Percentiles rank a stretch among this genome's conserved stretches.
phyloP scores from a whole-genome alignment of 2,113 vertebrate species.

The Actenoides lindsayi region DNA sequence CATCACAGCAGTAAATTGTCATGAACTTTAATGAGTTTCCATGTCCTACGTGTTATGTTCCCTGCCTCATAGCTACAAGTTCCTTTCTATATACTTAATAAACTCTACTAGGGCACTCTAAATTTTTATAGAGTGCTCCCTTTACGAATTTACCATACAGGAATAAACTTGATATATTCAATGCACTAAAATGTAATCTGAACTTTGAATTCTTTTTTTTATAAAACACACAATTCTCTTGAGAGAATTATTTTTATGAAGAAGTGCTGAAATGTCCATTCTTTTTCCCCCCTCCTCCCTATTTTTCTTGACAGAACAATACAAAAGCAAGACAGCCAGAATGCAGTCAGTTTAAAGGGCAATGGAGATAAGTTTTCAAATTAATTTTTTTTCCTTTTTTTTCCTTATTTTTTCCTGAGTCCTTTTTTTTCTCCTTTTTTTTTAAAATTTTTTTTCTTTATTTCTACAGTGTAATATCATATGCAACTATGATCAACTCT shows the following conservation, averaged over 20 bases:
- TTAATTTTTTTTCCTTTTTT: neutral
- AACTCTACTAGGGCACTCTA: neutral
- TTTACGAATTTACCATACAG: neutral
- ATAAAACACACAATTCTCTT: neutral
- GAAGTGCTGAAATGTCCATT: neutral
- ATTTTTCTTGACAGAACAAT: neutral
- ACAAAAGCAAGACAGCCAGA: neutral
- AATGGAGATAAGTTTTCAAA: neutral
- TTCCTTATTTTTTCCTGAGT: neutral
- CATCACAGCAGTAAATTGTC: neutral
- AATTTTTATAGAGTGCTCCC: neutral
- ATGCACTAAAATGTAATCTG: neutral
- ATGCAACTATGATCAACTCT: neutral
- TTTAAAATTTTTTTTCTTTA: rapidly evolving
- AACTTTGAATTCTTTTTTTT: conserved; percentile 14
- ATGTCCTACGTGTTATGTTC: neutral
- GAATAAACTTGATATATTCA: conserved; percentile 8
- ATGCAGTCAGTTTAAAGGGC: neutral
- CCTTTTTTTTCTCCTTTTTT: neutral
- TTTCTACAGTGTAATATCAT: neutral
- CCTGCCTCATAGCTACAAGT: neutral
- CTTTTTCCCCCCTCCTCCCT: neutral
- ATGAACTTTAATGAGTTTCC: neutral
- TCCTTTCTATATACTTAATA: neutral
- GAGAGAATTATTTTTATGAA: neutral